Evolutionary conservation across 2,888 invertebrate genomes (phyloP).

Genomic region (Scaeva pyrastri): DNA sequence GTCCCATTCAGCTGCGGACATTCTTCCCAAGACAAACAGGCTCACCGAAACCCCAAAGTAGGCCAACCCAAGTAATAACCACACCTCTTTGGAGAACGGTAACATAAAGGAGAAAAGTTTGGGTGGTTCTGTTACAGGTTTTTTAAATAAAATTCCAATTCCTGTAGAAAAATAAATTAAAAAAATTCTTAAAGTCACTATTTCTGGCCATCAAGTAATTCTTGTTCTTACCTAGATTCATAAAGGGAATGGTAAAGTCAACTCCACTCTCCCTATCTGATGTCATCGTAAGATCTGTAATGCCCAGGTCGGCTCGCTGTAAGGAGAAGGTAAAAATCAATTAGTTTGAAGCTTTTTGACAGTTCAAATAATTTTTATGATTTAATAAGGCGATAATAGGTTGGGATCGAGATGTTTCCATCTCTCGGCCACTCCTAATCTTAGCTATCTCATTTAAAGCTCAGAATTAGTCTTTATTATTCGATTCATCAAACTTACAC

Average conservation of each 20-base stretch:
- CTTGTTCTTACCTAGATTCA: conserved; percentile 89
- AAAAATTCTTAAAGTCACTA: not conserved
- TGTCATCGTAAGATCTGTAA: conserved; percentile 95
- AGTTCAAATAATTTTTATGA: too few species aligned
- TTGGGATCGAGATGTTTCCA: too few species aligned
- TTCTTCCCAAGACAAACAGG: conserved; percentile 91
- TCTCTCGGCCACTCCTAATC: too few species aligned
- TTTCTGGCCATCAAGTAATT: not conserved
- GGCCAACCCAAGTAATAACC: conserved; percentile 93
- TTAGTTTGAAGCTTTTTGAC: too few species aligned
- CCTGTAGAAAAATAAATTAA: conserved; percentile 83
- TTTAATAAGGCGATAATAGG: too few species aligned
- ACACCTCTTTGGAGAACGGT: conserved; percentile 94
- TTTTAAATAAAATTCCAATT: conserved; percentile 95
- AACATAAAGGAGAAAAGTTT: conserved; percentile 96
- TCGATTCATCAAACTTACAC: conserved; percentile 87
- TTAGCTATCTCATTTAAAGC: too few species aligned
- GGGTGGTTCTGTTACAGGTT: conserved; percentile 93
- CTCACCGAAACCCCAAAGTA: conserved; percentile 92
- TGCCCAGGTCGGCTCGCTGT: conserved; percentile 94
- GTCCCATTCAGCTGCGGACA: conserved; percentile 94
- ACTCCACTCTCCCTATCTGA: conserved; percentile 95
- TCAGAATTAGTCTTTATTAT: too few species aligned
- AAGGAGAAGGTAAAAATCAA: too few species aligned
- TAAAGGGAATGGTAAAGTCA: conserved; percentile 98